Evolutionary conservation across 2,888 invertebrate species (phyloP).

Genomic region (Drosophila neonasuta): DNA sequence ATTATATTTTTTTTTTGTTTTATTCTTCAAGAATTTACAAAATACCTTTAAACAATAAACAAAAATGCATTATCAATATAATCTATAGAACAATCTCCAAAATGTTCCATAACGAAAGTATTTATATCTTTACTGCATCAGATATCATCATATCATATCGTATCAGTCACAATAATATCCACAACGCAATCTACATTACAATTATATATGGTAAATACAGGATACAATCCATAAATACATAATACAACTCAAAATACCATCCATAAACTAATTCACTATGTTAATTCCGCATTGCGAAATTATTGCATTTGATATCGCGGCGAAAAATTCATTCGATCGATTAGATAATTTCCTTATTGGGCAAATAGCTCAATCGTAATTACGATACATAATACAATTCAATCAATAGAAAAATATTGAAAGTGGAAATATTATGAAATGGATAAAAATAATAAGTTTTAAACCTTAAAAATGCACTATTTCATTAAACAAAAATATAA

Average conservation of each 20-base stretch:
- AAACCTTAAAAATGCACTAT: neutral
- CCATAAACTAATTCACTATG: slow-evolving; percentile 1
- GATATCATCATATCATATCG: neutral
- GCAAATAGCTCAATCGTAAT: neutral
- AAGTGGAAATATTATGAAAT: neutral
- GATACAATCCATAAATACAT: neutral
- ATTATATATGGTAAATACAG: neutral
- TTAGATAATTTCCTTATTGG: slow-evolving; percentile 1
- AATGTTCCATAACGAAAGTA: neutral
- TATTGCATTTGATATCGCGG: neutral
- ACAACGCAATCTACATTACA: neutral
- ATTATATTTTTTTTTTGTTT: too few species aligned
- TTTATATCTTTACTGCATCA: neutral
- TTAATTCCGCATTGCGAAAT: neutral
- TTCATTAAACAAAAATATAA: too few species aligned
- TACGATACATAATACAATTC: neutral
- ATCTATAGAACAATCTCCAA: too few species aligned
- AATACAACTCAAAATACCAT: neutral
- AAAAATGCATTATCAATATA: too few species aligned
- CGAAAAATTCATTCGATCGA: neutral
- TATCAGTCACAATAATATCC: neutral
- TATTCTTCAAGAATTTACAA: too few species aligned
- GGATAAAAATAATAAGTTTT: neutral
- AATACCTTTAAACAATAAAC: too few species aligned
- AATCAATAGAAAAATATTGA: neutral